Evolutionary conservation across 2,797 vertebrate species (phyloP), one percentile per base, ranked within the genome.

Genomic region (Mallotus villosus): DNA sequence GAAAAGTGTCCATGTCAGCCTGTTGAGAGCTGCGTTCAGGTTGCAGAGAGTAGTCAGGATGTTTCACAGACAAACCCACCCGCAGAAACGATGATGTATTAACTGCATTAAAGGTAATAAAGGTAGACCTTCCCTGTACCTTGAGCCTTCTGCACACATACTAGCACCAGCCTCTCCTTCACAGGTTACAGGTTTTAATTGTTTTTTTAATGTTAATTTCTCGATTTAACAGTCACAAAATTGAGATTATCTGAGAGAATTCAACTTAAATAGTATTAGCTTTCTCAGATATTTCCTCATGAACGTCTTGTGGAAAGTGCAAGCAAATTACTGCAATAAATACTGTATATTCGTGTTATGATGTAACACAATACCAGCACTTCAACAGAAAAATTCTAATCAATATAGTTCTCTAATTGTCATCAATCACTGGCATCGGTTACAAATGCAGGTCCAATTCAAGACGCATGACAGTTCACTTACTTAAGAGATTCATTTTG

Each of bases 1-100:
- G 37, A 59, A 62, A 77, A 78, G 62, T 59, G 71, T 71, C 73
- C 62, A 7, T 32, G 74, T 85, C 73, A 82, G 81, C 80, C 74
- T n/a, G 37, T 76, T 85, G 60, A 73, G 19, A 73, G 67, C 55
- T 75, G 34, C 70, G 71, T 73, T 78, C 74, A 51, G 16, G 46
- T 51, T 51, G 46, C 11, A 25, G 14, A 67, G 46, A 53, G 22
- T 27, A 29, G 21, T 67, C 41, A 66, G 12, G 41, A 65, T 37
- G 37, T 66, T 41, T 66, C 34, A 22, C 63, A 64, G 34, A 41
- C 34, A 2, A 53, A 67, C 22, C 64, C 41, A 5, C 12, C 11
- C 46, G 17, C 14, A 53, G 16, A 1, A 29, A 25, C 9, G 16
- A 21, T 63, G 16, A 53, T 11, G 16, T 51, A 51, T 67, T 63